phyloP scores from a whole-genome alignment of 1,140 invertebrate species.

The Aculops lycopersici region DNA sequence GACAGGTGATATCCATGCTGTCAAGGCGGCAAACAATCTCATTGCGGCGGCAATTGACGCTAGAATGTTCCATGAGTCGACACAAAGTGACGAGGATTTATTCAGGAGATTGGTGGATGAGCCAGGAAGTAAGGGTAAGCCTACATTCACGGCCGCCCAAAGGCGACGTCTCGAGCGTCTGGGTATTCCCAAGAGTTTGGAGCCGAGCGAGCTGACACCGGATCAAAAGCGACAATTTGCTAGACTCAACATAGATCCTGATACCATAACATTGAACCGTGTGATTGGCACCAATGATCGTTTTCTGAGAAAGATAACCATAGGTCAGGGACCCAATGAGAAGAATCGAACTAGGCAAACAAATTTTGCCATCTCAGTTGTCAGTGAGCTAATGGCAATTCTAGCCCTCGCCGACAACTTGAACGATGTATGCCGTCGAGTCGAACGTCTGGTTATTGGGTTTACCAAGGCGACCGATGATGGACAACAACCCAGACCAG shows the following conservation, averaged over 20 bases:
- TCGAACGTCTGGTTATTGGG: conserved; percentile 72
- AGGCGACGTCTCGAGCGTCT: conserved; percentile 23
- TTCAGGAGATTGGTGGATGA: conserved; percentile 44
- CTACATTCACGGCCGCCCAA: conserved; percentile 4
- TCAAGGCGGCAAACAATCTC: conserved; percentile 86
- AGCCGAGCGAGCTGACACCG: conserved; percentile 31
- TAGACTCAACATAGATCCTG: conserved; percentile 58
- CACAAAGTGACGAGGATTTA: conserved; percentile 44
- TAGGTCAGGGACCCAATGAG: conserved; percentile 76
- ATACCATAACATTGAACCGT: conserved; percentile 70
- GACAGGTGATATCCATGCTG: conserved; percentile 79
- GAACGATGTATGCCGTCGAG: conserved; percentile 51
- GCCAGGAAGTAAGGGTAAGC: conserved; percentile 2
- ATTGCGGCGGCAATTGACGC: conserved; percentile 57
- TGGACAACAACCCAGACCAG: conserved; percentile 30
- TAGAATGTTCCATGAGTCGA: conserved; percentile 74
- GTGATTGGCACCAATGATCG: conserved; percentile 87
- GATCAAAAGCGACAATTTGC: conserved; percentile 26
- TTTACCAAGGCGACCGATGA: conserved; percentile 26
- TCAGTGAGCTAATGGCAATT: conserved; percentile 95
- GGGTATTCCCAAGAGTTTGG: conserved; percentile 50
- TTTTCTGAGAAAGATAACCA: conserved; percentile 72
- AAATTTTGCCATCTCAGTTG: conserved; percentile 66
- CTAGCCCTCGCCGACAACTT: conserved; percentile 23
- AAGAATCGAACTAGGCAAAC: conserved; percentile 40